phyloP scores from a whole-genome alignment of 1,140 invertebrate species.

The Zaprionus ghesquierei region DNA sequence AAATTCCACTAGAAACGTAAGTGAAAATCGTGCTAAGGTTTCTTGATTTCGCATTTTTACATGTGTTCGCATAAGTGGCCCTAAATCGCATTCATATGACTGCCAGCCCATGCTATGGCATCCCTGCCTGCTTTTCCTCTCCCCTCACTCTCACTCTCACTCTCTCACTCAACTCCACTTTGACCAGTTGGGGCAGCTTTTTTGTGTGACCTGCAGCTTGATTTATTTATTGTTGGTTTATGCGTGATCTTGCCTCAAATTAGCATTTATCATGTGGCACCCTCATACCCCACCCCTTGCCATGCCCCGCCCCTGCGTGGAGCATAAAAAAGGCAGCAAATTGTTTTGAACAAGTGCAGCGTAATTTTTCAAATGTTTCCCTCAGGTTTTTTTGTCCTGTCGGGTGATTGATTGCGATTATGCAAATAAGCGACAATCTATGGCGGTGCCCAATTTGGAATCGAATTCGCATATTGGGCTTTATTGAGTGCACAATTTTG shows the following conservation, averaged over 20 bases:
- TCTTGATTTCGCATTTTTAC: conserved; percentile 66
- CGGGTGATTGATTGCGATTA: conserved; percentile 74
- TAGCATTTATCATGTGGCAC: conserved; percentile 76
- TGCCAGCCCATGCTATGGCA: background rate
- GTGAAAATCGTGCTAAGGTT: conserved; percentile 74
- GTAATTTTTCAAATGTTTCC: conserved; percentile 72
- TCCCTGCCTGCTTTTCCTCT: background rate
- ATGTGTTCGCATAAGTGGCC: conserved; percentile 80
- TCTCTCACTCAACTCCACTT: background rate
- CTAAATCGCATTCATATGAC: conserved; percentile 81
- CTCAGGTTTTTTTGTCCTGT: background rate
- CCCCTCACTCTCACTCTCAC: background rate
- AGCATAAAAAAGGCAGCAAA: conserved; percentile 45
- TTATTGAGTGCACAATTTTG: conserved; percentile 1
- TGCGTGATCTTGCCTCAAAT: conserved; percentile 82
- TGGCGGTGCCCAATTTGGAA: background rate
- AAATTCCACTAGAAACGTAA: conserved; percentile 54
- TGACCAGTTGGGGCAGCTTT: conserved; percentile 46
- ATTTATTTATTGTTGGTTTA: conserved; percentile 82
- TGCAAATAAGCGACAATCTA: conserved; percentile 45
- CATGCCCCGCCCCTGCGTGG: background rate
- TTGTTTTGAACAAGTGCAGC: conserved; percentile 73
- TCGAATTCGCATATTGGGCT: background rate
- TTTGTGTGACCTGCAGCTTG: conserved; percentile 75
- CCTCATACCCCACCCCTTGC: conserved; percentile 27